These are phyloP conservation scores for Phoenicopterus ruber DNA, from an alignment of 2,113 vertebrate genomes.

Conservation along the genomic window DNA sequence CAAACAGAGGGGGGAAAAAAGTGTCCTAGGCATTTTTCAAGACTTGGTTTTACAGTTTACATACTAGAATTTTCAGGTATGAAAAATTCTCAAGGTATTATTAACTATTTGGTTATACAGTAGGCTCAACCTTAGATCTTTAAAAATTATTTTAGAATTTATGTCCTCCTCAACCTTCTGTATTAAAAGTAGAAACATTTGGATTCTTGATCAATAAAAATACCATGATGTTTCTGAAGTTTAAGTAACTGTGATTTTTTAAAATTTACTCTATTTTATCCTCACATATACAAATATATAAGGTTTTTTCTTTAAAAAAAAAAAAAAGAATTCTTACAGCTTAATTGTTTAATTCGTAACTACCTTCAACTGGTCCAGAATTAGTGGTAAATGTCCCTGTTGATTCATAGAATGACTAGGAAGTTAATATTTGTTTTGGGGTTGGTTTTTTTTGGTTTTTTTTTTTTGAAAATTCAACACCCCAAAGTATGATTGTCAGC, in stretches of 20 bases:
- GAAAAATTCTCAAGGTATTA: background rate
- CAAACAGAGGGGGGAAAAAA: background rate
- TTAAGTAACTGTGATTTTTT: slow-evolving; percentile 16
- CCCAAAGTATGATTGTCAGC: slow-evolving; percentile 26
- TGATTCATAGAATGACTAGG: slow-evolving; percentile 48
- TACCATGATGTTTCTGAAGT: background rate
- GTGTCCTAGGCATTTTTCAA: background rate
- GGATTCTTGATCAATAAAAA: background rate
- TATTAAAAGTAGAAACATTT: background rate
- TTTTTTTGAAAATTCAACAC: slow-evolving; percentile 37
- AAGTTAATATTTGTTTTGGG: slow-evolving; percentile 61
- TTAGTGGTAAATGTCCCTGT: slow-evolving; percentile 54
- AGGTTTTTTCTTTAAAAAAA: background rate
- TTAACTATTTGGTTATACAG: background rate
- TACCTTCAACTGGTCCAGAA: slow-evolving; percentile 44
- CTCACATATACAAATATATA: slow-evolving; percentile 13
- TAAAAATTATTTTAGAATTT: background rate
- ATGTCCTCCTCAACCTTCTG: background rate
- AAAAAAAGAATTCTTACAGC: background rate
- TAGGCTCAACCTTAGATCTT: background rate
- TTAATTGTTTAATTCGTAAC: slow-evolving; percentile 57
- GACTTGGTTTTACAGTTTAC: background rate
- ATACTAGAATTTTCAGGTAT: background rate
- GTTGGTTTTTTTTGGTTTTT: no score
- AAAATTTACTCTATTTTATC: slow-evolving; percentile 30